Conservation (phyloP, 2,888 invertebrate species). For the Schrankia costaestrigalis region DNA sequence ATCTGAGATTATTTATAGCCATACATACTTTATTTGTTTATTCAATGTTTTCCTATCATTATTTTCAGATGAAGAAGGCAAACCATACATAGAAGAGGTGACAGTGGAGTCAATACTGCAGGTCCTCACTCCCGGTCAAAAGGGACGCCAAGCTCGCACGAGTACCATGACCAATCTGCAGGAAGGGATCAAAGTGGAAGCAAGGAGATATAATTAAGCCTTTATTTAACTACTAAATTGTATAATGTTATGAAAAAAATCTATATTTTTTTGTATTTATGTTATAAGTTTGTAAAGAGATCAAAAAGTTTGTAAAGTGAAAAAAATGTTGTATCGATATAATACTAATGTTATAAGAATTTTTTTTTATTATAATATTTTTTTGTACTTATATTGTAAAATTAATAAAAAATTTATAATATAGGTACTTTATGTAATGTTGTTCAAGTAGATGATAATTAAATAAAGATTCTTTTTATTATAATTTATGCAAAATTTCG, state of each 20-base stretch:
- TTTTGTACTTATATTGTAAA: too few species aligned
- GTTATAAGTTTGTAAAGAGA: too few species aligned
- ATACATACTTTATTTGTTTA: too few species aligned
- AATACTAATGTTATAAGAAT: too few species aligned
- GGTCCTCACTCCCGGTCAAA: conserved; percentile 47
- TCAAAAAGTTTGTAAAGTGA: too few species aligned
- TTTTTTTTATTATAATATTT: too few species aligned
- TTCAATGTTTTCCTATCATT: neutral
- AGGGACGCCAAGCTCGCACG: conserved; percentile 55
- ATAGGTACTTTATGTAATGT: too few species aligned
- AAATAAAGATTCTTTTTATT: too few species aligned
- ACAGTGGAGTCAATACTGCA: conserved; percentile 69
- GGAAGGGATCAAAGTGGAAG: conserved; percentile 60
- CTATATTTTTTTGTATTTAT: neutral
- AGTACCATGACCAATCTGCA: conserved; percentile 52
- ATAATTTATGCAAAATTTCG: too few species aligned
- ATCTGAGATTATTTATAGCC: neutral
- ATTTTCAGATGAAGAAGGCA: conserved; percentile 53
- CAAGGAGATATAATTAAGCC: conserved; percentile 33
- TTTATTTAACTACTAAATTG: neutral
- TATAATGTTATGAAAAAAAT: neutral
- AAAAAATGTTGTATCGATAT: too few species aligned
- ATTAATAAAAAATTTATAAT: too few species aligned
- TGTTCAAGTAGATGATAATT: too few species aligned
- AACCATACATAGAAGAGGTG: conserved; percentile 70